Conservation (phyloP, 2,888 invertebrate species). For the Andrena bicolor region DNA sequence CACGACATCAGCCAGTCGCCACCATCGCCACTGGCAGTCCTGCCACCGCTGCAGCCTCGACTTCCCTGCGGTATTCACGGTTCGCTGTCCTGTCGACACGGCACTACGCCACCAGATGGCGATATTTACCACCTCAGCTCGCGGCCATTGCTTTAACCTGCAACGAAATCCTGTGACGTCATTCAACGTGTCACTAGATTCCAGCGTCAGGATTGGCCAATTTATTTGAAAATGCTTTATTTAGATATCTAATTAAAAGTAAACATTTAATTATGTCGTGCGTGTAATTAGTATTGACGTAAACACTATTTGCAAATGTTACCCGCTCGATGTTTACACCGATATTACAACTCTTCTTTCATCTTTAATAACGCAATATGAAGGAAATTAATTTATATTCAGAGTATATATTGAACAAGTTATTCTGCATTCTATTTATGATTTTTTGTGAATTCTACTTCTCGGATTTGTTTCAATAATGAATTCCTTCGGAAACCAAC, state of each 20-base stretch:
- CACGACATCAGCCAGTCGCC: constrained; percentile 71
- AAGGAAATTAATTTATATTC: too few relatives aligned
- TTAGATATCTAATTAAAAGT: too few relatives aligned
- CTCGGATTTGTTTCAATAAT: not conserved
- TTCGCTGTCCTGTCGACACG: not conserved
- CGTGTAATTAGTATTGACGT: too few relatives aligned
- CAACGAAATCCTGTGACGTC: not conserved
- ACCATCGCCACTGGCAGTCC: constrained; percentile 71
- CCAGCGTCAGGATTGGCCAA: not conserved
- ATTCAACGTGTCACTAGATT: not conserved
- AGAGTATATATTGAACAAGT: too few relatives aligned
- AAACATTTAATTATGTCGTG: too few relatives aligned
- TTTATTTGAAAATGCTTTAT: too few relatives aligned
- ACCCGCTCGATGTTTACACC: too few relatives aligned
- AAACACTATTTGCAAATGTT: too few relatives aligned
- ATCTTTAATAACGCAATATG: too few relatives aligned
- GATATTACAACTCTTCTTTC: too few relatives aligned
- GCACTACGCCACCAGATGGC: constrained; percentile 22
- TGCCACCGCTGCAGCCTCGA: constrained; percentile 59
- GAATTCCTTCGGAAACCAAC: not conserved
- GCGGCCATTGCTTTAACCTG: not conserved
- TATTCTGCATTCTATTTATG: too few relatives aligned
- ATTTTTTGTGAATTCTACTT: too few relatives aligned
- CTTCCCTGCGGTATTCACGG: constrained; percentile 45
- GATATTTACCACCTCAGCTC: not conserved